Conservation (phyloP, 2,797 vertebrate genomes). For the Masticophis lateralis region DNA sequence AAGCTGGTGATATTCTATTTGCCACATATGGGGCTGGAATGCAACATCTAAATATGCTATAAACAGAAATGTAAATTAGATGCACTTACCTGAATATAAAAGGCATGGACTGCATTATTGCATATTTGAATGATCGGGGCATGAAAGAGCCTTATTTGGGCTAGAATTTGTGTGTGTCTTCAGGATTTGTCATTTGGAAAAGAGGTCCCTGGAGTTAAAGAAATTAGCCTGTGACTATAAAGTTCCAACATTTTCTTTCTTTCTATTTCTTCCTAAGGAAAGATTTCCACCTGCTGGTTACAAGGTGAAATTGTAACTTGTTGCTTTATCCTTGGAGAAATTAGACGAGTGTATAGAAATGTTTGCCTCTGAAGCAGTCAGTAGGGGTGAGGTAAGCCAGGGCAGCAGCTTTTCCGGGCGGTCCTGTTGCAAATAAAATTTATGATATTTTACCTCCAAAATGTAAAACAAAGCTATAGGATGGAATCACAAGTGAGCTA, state of each 20-base stretch:
- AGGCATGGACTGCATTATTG: neutral
- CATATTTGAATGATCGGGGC: neutral
- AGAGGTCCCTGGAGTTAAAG: neutral
- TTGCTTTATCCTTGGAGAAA: rapidly evolving
- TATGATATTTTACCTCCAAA: neutral
- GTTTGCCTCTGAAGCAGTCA: neutral
- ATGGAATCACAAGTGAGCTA: neutral
- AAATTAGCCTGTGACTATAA: neutral
- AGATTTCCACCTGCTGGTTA: conserved; percentile 65
- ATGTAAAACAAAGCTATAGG: neutral
- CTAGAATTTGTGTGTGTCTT: neutral
- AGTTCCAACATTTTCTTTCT: neutral
- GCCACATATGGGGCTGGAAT: neutral
- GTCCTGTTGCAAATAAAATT: neutral
- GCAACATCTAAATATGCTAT: neutral
- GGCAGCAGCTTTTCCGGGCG: neutral
- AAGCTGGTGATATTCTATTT: neutral
- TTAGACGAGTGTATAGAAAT: neutral
- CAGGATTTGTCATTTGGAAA: neutral
- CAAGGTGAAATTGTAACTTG: conserved; percentile 41
- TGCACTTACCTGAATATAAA: neutral
- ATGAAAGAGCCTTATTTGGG: neutral
- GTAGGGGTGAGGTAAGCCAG: neutral
- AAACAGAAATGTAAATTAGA: neutral
- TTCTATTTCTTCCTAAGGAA: neutral